phyloP scores from a whole-genome alignment of 2,888 invertebrate genomes.

The Acanthococcus lagerstroemiae region DNA sequence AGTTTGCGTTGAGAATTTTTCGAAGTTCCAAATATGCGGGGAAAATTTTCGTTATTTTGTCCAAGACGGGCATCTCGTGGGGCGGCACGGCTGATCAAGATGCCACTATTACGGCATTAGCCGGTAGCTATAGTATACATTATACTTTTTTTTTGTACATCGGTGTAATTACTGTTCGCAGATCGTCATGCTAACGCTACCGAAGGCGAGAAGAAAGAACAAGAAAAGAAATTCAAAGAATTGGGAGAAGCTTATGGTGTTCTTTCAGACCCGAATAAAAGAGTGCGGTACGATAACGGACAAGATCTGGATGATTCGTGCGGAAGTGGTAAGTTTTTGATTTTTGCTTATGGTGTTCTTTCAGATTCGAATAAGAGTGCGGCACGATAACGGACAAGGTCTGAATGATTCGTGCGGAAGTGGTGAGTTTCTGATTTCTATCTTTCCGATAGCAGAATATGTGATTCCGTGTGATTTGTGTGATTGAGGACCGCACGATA shows the following conservation, averaged over 20 bases:
- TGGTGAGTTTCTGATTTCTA: conserved; percentile 5
- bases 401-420: conserved; percentile 59
- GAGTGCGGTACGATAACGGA: conserved; percentile 80
- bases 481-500: too few relatives aligned
- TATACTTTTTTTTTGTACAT: neutral
- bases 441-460: too few relatives aligned
- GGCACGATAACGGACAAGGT: conserved; percentile 87
- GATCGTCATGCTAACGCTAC: conserved; percentile 85
- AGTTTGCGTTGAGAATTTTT: too few relatives aligned
- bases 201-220: conserved; percentile 72
- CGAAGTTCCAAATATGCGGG: too few relatives aligned
- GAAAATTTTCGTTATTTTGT: too few relatives aligned
- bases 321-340: conserved; percentile 37
- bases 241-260: conserved; percentile 91
- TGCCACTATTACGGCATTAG: too few relatives aligned
- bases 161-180: conserved; percentile 37
- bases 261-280: conserved; percentile 81
- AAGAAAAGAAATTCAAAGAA: conserved; percentile 90
- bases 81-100: too few relatives aligned
- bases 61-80: too few relatives aligned
- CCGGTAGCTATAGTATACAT: too few relatives aligned
- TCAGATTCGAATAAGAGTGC: conserved; percentile 79
- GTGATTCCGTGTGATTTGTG: too few relatives aligned
- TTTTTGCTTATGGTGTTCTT: conserved; percentile 73
- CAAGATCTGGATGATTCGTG: conserved; percentile 73